Percentiles rank a stretch among this genome's conserved stretches.
phyloP scores from a whole-genome alignment of 2,888 invertebrate genomes.

The Spodoptera littoralis region DNA sequence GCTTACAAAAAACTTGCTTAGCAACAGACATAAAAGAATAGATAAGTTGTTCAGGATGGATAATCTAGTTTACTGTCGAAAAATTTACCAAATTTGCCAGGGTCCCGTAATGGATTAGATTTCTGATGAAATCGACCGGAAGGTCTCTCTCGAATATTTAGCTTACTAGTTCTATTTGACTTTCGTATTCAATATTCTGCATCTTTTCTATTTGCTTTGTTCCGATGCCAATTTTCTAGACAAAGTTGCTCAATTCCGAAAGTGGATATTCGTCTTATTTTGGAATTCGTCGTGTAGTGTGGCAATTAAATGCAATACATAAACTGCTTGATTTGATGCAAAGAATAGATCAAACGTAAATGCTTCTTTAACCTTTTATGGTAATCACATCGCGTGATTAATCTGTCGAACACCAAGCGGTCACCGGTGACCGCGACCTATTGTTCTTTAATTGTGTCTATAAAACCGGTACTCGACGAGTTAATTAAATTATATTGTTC shows the following conservation, averaged over 20 bases:
- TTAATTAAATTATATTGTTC: conserved; percentile 32
- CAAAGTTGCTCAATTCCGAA: conserved; percentile 4
- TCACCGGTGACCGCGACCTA: too few relatives aligned
- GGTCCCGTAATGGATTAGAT: conserved; percentile 57
- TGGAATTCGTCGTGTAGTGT: too few relatives aligned
- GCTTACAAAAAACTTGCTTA: conserved; percentile 55
- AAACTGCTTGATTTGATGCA: conserved; percentile 16
- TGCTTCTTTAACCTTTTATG: conserved; percentile 13
- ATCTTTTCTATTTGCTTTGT: conserved; percentile 14
- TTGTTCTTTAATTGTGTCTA: too few relatives aligned
- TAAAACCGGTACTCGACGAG: too few relatives aligned
- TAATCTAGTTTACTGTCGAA: conserved; percentile 61
- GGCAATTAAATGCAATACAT: too few relatives aligned
- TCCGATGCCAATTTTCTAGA: conserved; percentile 16
- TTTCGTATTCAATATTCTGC: conserved; percentile 21
- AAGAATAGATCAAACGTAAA: conserved; percentile 21
- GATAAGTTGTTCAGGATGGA: conserved; percentile 53
- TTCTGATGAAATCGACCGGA: conserved; percentile 51
- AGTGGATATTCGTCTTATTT: conserved; percentile 6
- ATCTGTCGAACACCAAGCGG: too few relatives aligned
- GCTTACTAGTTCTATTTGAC: conserved; percentile 22
- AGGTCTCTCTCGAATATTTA: conserved; percentile 32
- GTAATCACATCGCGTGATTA: conserved; percentile 28
- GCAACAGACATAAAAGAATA: conserved; percentile 53
- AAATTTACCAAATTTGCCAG: conserved; percentile 48